Base-by-base conservation (phyloP, 2,797 vertebrate species). In the Poecilia wingei region DNA sequence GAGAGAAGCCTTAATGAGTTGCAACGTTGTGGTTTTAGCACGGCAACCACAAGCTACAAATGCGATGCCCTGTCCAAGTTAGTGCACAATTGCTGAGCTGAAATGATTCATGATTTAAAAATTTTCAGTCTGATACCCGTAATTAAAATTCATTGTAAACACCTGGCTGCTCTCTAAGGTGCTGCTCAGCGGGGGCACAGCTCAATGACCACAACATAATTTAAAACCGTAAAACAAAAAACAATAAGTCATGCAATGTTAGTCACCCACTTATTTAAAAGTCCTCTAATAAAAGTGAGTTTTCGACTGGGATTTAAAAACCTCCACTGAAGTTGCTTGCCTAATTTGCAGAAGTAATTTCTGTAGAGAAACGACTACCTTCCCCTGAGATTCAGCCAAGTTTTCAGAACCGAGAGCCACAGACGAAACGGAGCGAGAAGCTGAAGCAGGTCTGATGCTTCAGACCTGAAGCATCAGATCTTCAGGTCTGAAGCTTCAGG, bases 1-100 rank as follows among this genome's bases (percentile, higher is more conserved):
- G 25, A 70, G 41, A 28, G 41, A 70, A 28, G 68, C 41, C 68
- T 46, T 45, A 16, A n/a, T 70, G 41, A 45, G 68, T 41, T 69
- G 64, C 64, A 25, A 43, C 22, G 36, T 14, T 25, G 66, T 69
- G 39, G 66, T 43, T 43, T 12, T 69, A 13, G 16, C 31, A 6
- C 9, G 9, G 39, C 4, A 69, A 25, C 39, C 66, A 43, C 36
- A 43, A 43, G 25, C 66, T 69, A n/a, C 66, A n/a, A 69, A 41
- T 69, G 3, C 6, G 13, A 25, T 14, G 22, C 12, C 10, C 39
- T 69, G 20, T 43, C 22, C 22, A 69, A 69, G 20, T 41, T 69
- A 69, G n/a, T 69, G 39, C 66, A 43, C n/a, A 41, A 41, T 25
- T 69, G 39, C 25, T 69, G 66, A 69, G 39, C 25, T 69, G 66